Conservation (phyloP, 2,888 invertebrate species). For the Eristalis arbustorum region DNA sequence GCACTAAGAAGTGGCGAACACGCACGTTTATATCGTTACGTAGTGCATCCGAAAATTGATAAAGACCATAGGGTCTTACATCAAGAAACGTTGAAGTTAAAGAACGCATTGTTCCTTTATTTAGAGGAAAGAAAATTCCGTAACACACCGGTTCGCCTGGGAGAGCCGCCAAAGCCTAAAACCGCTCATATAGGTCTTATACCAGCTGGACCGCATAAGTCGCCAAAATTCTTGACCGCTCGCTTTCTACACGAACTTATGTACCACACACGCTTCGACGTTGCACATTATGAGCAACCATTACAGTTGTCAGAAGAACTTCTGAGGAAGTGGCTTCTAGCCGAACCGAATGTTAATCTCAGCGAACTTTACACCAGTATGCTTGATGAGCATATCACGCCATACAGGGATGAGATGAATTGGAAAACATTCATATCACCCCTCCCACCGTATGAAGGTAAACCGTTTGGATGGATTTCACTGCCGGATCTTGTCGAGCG, state of each 20-base stretch:
- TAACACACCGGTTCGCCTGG: neutral
- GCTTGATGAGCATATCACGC: conserved; percentile 65
- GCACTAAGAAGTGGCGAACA: conserved; percentile 73
- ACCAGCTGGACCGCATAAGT: conserved; percentile 37
- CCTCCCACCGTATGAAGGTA: conserved; percentile 83
- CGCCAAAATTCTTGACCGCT: conserved; percentile 85
- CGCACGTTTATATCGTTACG: conserved; percentile 74
- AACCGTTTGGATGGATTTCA: conserved; percentile 85
- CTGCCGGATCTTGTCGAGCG: conserved; percentile 86
- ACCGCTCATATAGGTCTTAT: conserved; percentile 19
- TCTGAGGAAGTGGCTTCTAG: conserved; percentile 74
- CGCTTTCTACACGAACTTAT: conserved; percentile 85
- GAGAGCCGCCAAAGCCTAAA: neutral
- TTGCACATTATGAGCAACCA: conserved; percentile 78
- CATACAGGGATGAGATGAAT: conserved; percentile 80
- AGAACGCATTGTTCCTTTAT: conserved; percentile 73
- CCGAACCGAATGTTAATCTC: conserved; percentile 80
- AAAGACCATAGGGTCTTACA: conserved; percentile 73
- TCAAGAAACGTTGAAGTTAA: conserved; percentile 75
- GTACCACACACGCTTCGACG: conserved; percentile 85
- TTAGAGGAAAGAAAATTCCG: conserved; percentile 73
- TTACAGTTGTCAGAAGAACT: conserved; percentile 72
- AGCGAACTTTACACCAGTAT: conserved; percentile 79
- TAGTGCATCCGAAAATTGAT: conserved; percentile 77
- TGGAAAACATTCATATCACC: conserved; percentile 89